Conservation (phyloP, 2,888 invertebrate species). For the Xestoiulus laeticollis region DNA sequence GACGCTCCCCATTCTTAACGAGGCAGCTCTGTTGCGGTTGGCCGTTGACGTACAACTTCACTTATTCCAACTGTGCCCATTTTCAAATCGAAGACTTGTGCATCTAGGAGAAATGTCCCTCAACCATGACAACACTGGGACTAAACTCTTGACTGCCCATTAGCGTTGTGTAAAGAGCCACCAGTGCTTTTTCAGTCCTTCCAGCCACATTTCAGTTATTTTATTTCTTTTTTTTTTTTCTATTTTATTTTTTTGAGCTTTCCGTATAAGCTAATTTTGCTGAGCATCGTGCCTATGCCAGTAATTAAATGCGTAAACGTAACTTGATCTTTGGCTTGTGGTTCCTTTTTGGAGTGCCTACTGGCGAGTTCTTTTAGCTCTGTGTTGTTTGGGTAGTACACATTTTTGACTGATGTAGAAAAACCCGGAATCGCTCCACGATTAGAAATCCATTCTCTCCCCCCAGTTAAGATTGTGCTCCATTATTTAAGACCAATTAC, state of each 20-base stretch:
- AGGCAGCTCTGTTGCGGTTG: background rate
- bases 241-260: constrained; percentile 4
- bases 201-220: background rate
- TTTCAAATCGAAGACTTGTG: background rate
- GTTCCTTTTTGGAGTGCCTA: constrained; percentile 15
- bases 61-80: background rate
- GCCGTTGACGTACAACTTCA: background rate
- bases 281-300: constrained; percentile 24
- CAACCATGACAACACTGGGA: background rate
- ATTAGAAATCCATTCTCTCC: background rate
- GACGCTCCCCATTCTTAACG: background rate
- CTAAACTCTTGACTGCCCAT: background rate
- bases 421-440: background rate
- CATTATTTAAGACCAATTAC: constrained; percentile 9
- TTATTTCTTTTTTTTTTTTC: background rate
- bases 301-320: constrained; percentile 24
- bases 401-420: background rate
- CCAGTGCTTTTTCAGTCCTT: constrained; percentile 18
- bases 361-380: background rate
- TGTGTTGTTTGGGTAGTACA: background rate
- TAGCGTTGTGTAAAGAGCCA: background rate
- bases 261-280: background rate
- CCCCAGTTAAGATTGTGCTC: background rate
- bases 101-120: background rate
- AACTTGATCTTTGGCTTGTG: background rate